Conservation (phyloP, 2,113 vertebrate genomes). For the Romanogobio albipinnatus region DNA sequence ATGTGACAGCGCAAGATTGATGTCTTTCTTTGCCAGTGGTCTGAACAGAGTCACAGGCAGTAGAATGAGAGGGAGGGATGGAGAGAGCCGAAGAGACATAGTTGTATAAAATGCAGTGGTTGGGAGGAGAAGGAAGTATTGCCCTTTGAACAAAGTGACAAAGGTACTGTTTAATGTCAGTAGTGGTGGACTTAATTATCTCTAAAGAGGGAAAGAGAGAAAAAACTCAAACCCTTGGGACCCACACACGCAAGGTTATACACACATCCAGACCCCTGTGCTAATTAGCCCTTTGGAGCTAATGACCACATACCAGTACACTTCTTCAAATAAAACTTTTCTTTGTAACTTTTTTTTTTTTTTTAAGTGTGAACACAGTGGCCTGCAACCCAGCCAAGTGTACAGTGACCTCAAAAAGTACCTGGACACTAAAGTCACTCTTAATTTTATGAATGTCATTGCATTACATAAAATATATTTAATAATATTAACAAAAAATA, state of each 20-base stretch:
- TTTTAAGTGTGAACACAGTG: not conserved
- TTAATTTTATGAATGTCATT: not conserved
- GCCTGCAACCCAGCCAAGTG: not conserved
- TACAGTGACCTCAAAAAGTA: not conserved
- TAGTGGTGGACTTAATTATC: constrained; percentile 46
- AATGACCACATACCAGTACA: not conserved
- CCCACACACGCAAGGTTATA: not conserved
- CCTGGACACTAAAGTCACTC: not conserved
- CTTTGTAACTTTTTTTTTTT: not conserved
- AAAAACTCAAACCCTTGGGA: constrained; percentile 13
- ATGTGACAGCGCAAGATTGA: constrained; percentile 52
- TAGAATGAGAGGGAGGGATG: not conserved
- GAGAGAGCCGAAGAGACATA: not conserved
- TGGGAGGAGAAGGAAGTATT: constrained; percentile 48
- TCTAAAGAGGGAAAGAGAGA: constrained; percentile 45
- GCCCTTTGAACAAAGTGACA: constrained; percentile 58
- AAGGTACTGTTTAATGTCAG: constrained; percentile 47
- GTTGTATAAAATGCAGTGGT: constrained; percentile 2
- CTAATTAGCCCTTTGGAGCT: constrained; percentile 6
- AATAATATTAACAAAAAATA: not conserved
- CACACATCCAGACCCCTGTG: not conserved
- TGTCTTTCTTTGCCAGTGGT: constrained; percentile 47
- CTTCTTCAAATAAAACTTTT: constrained; percentile 9
- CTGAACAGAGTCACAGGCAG: constrained; percentile 59
- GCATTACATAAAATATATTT: not conserved